Base-by-base conservation (phyloP, 2,888 invertebrate genomes). In the Parascotia fuliginaria region DNA sequence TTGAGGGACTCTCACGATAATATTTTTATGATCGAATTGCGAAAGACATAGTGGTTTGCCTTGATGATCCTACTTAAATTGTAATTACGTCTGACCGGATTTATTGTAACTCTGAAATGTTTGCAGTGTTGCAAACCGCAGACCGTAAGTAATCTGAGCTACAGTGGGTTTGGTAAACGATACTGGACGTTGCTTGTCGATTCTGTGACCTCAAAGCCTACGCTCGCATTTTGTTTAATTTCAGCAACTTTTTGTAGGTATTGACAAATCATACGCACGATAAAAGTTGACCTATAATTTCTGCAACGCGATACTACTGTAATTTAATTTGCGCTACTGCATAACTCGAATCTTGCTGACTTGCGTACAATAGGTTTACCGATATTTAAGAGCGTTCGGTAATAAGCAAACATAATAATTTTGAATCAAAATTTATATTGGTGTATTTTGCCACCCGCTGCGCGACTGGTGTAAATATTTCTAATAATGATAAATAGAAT, bases 221-320 rank as follows among this genome's bases (percentile, higher is more conserved):
- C 31, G 55, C 44, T 61, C 54, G 38, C 46, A 69, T 71, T 75
- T 73, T 69, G 70, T 71, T 75, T 69, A 64, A 73, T 68, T 75
- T 70, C 64, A 71, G 73, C 65, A 50, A 66, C 60, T 81, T 83
- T 83, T 83, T 83, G 70, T 65, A 56, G 41, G 54, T 44, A 51
- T 77, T 73, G 65, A 72, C 73, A 70, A 65, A 69, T 67, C 56
- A 64, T 64, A 59, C 51, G 33, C 33, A 36, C 16, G 41, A 41
- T 46, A 56, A 51, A 69, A 49, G 24, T 24, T 24, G 28, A 36
- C 22, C 36, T 36, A 34, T 42, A 36, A 49, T 52, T 54, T 37
- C 19, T 41, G 52, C 41, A 59, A 52, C 59, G 42, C 40, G 28
- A 56, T 19, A 47, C 44, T 57, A 16, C 41, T 44, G 27, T 50